Percentiles rank a stretch among this genome's conserved stretches.
Conservation (phyloP, 2,888 invertebrate genomes). For the Esperia sulphurella region DNA sequence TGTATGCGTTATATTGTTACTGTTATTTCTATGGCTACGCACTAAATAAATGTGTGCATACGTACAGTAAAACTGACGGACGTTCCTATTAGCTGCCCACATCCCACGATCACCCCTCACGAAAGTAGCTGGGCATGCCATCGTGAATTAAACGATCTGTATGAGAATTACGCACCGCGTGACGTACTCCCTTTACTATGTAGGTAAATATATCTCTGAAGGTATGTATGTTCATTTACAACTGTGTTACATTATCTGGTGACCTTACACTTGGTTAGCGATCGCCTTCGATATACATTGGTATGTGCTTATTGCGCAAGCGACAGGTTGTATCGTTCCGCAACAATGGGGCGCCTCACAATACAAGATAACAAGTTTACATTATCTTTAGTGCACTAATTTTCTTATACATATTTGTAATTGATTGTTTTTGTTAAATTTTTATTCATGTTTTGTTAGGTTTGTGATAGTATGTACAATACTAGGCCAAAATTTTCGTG, state of each 20-base stretch:
- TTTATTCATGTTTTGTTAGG: neutral
- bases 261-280: constrained; percentile 16
- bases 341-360: constrained; percentile 13
- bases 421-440: constrained; percentile 13
- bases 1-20: too few relatives aligned
- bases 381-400: constrained; percentile 13
- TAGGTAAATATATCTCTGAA: neutral
- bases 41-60: too few relatives aligned
- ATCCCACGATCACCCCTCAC: too few relatives aligned
- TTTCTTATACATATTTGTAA: constrained; percentile 5
- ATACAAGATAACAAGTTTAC: constrained; percentile 13
- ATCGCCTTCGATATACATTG: constrained; percentile 1
- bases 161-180: too few relatives aligned
- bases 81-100: too few relatives aligned
- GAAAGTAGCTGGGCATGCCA: too few relatives aligned
- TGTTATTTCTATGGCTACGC: too few relatives aligned
- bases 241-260: constrained; percentile 1
- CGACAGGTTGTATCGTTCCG: constrained; percentile 11
- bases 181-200: too few relatives aligned
- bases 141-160: too few relatives aligned
- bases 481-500: too few relatives aligned
- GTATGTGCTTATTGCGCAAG: constrained; percentile 6
- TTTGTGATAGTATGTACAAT: too few relatives aligned
- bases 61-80: too few relatives aligned
- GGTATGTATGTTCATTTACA: constrained; percentile 4